Evolutionary conservation across 2,113 vertebrate genomes (phyloP), one percentile per base, ranked within the genome.

Genomic region (Proterorhinus semilunaris): DNA sequence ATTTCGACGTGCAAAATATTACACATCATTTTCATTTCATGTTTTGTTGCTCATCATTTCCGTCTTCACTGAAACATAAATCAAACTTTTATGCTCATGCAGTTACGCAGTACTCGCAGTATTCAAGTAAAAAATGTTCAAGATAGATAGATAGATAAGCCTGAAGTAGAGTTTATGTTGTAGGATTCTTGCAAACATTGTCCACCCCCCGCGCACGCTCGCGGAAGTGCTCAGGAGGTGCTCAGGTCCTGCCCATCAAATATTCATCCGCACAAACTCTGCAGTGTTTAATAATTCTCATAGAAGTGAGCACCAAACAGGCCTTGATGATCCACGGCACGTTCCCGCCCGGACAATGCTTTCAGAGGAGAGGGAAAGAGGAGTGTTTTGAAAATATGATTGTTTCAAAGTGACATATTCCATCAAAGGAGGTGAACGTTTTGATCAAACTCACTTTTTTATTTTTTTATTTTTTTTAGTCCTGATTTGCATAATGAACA

Each of bases 221-320:
- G 92, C 86, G 92, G 91, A 93, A 91, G 90, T 90, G 87, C 85
- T 84, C 89, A 91, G 87, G 79, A 91, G 86, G 81, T 83, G 77
- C 89, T 81, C 83, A 86, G 90, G 93, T 90, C 89, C 91, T 91
- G 78, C 63, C 66, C 87, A 93, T 94, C 90, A 93, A 94, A 94
- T 93, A 94, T 94, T 93, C 72, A 94, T 93, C 77, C 83, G 79
- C 88, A 92, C 91, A 91, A 92, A 92, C 87, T 91, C 89, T 86
- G 88, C 80, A 88, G 88, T 86, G 83, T 93, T 94, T 90, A 94
- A 94, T 93, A 94, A 94, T 94, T 94, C 92, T 94, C 91, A 93
- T 92, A 92, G 93, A 92, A 90, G 85, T 87, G 86, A 64, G 75
- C 79, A 58, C 61, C 87, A 89, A 92, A 88, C 62, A 27, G 83